Percentiles rank a stretch among this genome's conserved stretches.
These are phyloP conservation scores for Galaxea fascicularis DNA, from an alignment of 92 coral and sea anemone genomes.

Conservation along the genomic window DNA sequence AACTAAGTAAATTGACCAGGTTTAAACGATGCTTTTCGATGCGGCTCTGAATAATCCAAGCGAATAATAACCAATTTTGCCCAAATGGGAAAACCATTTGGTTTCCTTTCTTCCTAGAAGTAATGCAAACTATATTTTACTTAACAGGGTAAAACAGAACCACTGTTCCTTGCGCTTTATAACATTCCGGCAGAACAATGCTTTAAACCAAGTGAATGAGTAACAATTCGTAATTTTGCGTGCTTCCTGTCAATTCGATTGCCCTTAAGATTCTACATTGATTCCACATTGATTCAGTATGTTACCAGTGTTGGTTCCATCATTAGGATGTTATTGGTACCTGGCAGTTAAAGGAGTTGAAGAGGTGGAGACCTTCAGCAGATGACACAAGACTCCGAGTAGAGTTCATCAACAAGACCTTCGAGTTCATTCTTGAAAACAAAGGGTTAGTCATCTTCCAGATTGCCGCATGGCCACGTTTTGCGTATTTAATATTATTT, in stretches of 20 bases:
- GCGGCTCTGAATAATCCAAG: no score
- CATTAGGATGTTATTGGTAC: conserved; percentile 68
- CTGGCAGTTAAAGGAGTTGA: conserved; percentile 88
- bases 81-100: no score
- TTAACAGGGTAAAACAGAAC: no score
- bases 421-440: conserved; percentile 79
- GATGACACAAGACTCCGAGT: conserved; percentile 74
- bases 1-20: no score
- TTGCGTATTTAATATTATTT: neutral
- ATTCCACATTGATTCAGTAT: neutral
- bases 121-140: no score
- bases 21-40: no score
- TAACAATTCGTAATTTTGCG: neutral
- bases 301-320: neutral
- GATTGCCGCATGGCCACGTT: neutral
- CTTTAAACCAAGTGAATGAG: no score
- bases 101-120: no score
- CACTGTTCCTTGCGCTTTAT: no score
- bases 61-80: no score
- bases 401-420: conserved; percentile 64
- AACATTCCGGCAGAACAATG: no score
- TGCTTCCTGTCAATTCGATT: neutral
- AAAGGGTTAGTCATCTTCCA: conserved; percentile 54
- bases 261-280: neutral
- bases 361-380: conserved; percentile 73